These are phyloP conservation scores for Pimpla rufipes DNA, from an alignment of 2,888 invertebrate genomes.

Conservation along the genomic window DNA sequence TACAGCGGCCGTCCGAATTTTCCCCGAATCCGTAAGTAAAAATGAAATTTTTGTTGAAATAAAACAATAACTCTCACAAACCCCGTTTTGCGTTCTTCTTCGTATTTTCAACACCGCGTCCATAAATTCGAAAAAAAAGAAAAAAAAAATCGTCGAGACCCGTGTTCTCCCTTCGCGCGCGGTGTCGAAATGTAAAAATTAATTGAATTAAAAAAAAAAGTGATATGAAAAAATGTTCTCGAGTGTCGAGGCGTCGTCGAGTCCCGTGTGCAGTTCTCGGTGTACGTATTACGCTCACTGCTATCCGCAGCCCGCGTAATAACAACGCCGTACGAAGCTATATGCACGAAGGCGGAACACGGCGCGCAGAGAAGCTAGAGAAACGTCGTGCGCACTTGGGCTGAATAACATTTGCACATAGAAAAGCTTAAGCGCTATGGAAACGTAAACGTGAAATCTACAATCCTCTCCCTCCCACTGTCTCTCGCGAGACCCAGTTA, in stretches of 20 bases:
- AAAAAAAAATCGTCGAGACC: too few species aligned
- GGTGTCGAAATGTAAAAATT: too few species aligned
- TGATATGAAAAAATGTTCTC: too few species aligned
- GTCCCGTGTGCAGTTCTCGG: constrained; percentile 5
- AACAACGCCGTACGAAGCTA: background rate
- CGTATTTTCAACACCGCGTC: too few species aligned
- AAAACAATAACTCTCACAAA: too few species aligned
- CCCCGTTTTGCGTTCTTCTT: too few species aligned
- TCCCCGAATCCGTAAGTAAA: too few species aligned
- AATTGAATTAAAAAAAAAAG: background rate
- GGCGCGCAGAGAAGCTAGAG: too few species aligned
- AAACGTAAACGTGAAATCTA: constrained; percentile 52
- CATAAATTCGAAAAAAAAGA: too few species aligned
- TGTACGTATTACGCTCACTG: background rate
- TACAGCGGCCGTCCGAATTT: too few species aligned
- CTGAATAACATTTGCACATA: constrained; percentile 46
- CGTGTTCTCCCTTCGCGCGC: too few species aligned
- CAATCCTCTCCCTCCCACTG: background rate
- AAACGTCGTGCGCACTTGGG: constrained; percentile 27
- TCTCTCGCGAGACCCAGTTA: background rate
- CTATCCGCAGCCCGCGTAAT: background rate
- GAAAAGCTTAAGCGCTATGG: constrained; percentile 46
- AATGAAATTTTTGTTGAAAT: too few species aligned
- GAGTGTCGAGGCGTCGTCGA: background rate
- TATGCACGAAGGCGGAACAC: constrained; percentile 6